A percentile compares a stretch with the other conserved stretches of the same genome.
Conservation (phyloP, 1,140 invertebrate species). For the Phortica variegata region DNA sequence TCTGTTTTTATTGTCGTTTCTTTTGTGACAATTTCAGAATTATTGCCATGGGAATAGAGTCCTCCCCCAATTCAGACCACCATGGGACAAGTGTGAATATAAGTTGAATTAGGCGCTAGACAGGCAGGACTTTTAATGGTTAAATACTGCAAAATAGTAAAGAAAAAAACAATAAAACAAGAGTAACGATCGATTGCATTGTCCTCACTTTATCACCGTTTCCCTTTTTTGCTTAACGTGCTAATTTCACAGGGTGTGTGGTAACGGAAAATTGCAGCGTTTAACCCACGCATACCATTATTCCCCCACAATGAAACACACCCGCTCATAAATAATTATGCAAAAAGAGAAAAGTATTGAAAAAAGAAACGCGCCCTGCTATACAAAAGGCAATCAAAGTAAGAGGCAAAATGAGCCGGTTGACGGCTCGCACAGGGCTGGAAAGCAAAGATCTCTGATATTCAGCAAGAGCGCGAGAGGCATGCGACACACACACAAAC, state of each 20-base stretch:
- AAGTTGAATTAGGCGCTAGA: background rate
- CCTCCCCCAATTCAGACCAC: conserved; percentile 45
- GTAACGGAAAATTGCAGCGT: background rate
- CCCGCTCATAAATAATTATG: conserved; percentile 17
- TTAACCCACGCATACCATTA: conserved; percentile 22
- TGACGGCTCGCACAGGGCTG: background rate
- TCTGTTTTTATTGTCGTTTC: conserved; percentile 12
- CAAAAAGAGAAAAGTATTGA: background rate
- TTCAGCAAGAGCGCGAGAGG: conserved; percentile 9
- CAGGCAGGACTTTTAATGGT: background rate
- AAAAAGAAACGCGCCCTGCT: background rate
- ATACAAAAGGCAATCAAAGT: conserved; percentile 23
- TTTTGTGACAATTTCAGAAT: conserved; percentile 50
- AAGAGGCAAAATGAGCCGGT: background rate
- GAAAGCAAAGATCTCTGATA: conserved; percentile 18
- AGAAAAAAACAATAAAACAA: no score
- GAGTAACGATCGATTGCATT: no score
- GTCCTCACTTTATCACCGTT: no score
- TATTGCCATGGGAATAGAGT: conserved; percentile 49
- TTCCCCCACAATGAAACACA: conserved; percentile 4
- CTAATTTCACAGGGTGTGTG: no score
- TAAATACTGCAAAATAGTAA: no score
- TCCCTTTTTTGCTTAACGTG: no score
- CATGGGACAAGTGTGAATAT: conserved; percentile 18
- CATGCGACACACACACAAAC: conserved; percentile 10